phyloP scores from a whole-genome alignment of 2,888 invertebrate genomes.

The Melanostoma mellinum region DNA sequence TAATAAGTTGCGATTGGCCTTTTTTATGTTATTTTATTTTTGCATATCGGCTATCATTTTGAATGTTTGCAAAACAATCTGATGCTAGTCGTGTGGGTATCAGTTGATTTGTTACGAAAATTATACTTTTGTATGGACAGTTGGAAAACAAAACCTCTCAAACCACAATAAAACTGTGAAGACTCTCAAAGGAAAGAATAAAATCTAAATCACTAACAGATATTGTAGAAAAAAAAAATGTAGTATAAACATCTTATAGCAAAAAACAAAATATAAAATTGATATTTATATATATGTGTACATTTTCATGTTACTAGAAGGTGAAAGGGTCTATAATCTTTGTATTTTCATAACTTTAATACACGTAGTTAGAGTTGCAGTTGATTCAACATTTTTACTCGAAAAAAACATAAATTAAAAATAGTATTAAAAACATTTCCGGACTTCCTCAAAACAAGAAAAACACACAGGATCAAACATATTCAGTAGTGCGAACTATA shows the following conservation, averaged over 20 bases:
- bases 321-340: conserved; percentile 63
- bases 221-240: conserved; percentile 26
- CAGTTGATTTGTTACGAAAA: not conserved
- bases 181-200: conserved; percentile 60
- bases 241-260: conserved; percentile 16
- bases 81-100: too few relatives aligned
- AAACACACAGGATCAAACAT: too few relatives aligned
- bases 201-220: conserved; percentile 12
- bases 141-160: conserved; percentile 32
- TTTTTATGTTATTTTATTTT: conserved; percentile 18
- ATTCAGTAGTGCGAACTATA: too few relatives aligned
- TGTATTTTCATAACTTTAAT: conserved; percentile 50
- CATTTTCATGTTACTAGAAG: conserved; percentile 30
- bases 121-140: conserved; percentile 19
- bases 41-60: not conserved
- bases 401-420: not conserved
- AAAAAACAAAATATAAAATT: conserved; percentile 12
- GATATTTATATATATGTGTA: conserved; percentile 26
- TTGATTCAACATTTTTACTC: not conserved
- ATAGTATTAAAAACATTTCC: too few relatives aligned
- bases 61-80: not conserved
- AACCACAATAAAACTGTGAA: conserved; percentile 71
- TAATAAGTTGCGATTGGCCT: too few relatives aligned
- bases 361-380: conserved; percentile 14
- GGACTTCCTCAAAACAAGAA: too few relatives aligned